Conservation (phyloP, 64 coral and sea anemone genomes). For the Porites australiensis region DNA sequence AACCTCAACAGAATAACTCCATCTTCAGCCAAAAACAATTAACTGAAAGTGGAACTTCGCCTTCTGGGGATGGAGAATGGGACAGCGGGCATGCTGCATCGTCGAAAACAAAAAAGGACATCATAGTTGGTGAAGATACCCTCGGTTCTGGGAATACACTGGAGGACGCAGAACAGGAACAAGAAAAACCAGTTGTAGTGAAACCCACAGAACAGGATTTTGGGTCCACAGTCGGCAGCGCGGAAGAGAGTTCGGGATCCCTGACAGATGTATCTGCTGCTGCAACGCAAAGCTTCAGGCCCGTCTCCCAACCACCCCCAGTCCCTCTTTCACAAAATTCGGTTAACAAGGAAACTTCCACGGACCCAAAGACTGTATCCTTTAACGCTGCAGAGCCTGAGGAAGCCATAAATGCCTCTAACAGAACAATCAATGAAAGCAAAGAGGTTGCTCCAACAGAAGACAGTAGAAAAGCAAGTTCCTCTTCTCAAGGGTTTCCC, state of each 20-base stretch:
- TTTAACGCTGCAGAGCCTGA: constrained; percentile 38
- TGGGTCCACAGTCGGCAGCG: not conserved
- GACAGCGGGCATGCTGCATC: constrained; percentile 73
- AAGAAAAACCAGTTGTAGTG: constrained; percentile 13
- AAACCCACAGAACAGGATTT: not conserved
- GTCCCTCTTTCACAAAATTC: not conserved
- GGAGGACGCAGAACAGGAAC: not conserved
- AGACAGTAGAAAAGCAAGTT: not conserved
- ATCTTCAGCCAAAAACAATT: constrained; percentile 47
- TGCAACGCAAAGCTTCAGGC: not conserved
- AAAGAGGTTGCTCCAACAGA: not conserved
- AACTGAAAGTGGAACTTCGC: constrained; percentile 43
- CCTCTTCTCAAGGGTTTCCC: not conserved
- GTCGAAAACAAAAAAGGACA: constrained; percentile 42
- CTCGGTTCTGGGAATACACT: constrained; percentile 10
- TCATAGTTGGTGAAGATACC: constrained; percentile 47
- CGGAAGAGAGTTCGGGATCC: constrained; percentile 9
- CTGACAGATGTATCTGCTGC: not conserved
- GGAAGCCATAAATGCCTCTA: not conserved
- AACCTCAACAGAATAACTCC: constrained; percentile 35
- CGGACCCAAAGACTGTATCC: constrained; percentile 3
- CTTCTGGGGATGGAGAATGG: constrained; percentile 75
- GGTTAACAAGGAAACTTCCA: not conserved
- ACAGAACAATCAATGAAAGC: not conserved
- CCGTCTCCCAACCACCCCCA: constrained; percentile 21